Evolutionary conservation across 1,140 invertebrate species (phyloP), one percentile per base, ranked within the genome.

Genomic region (Pseudomyrmex pallidus): DNA sequence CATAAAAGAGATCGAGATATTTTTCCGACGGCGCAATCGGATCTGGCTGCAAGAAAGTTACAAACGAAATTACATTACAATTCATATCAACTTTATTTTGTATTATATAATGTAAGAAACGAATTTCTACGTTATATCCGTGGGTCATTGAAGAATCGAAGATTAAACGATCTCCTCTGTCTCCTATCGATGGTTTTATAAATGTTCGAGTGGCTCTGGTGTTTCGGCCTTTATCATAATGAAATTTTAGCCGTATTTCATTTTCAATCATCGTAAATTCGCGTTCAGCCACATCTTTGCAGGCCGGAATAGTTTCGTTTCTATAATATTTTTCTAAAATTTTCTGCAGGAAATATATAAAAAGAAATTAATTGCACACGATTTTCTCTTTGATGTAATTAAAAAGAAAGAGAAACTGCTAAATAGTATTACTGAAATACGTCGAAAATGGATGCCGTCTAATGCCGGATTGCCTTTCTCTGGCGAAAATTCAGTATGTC

Each of bases 181-280:
- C 96, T 0, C 95, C 94, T 22, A 95, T 91, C 3, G 95, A 94
- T 0, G 96, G 96, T 87, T 97, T 97, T 0, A 95, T 93, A 83
- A 96, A 97, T 52, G 92, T 95, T 59, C 96, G 94, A 0, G 95
- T 96, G 1, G 96, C 95, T 70, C 96, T 96, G 0, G 96, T 96
- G 1, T 96, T 95, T 78, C 95, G 95, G n/a, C 95, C 96, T 70
- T 95, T 94, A 0, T 94, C 95, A 82, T 97, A 97, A 90, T 97
- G 97, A 91, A 96, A 97, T 70, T 96, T 94, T 0, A 97, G 80
- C 20, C 95, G 92, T 82, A 97, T 97, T 86, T 96, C 95, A 52
- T 96, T 95, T 0, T 95, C 95, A 44, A 92, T 90, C 2, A 96
- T 94, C 64, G 95, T 92, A 87, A 96, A 97, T 63, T 95, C 95